These are phyloP conservation scores for Mesocentrotus franciscanus DNA, from an alignment of 53 echinoderm and acorn worm genomes.

Conservation along the genomic window DNA sequence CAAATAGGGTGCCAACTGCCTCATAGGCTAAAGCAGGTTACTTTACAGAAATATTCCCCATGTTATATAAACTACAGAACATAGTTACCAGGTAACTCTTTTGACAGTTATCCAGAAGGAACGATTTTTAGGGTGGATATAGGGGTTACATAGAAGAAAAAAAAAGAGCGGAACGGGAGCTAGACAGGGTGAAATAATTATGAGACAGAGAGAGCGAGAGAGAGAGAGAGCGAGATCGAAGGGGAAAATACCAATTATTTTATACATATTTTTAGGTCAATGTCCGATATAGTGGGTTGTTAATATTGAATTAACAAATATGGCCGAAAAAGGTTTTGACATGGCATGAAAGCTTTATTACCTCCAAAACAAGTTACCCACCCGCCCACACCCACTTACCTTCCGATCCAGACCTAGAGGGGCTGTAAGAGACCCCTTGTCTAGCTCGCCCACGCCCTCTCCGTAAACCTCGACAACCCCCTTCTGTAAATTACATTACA, in stretches of 20 bases:
- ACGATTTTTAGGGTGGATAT: too few species aligned
- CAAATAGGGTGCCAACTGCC: too few species aligned
- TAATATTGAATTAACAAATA: neutral
- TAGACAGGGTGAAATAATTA: too few species aligned
- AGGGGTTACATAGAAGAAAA: too few species aligned
- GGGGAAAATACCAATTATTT: too few species aligned
- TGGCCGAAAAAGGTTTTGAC: neutral
- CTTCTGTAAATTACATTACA: slow-evolving; percentile 50
- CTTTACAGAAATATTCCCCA: too few species aligned
- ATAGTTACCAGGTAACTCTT: too few species aligned
- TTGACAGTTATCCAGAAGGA: too few species aligned
- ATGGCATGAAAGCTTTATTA: slow-evolving; percentile 41
- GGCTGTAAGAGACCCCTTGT: slow-evolving; percentile 35
- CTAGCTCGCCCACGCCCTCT: slow-evolving; percentile 49
- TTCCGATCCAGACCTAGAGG: neutral
- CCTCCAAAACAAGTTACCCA: slow-evolving; percentile 10
- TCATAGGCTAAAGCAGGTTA: too few species aligned
- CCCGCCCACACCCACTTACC: slow-evolving; percentile 46
- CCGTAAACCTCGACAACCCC: slow-evolving; percentile 20
- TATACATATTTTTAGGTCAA: slow-evolving; percentile 1
- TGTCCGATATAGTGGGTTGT: slow-evolving; percentile 5
- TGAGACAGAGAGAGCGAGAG: neutral
- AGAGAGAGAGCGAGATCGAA: neutral
- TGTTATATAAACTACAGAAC: too few species aligned
- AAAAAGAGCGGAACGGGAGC: too few species aligned